Evolutionary conservation across 2,888 invertebrate species (phyloP), one percentile per base, ranked within the genome.

Genomic region (Trichogramma dendrolimi): DNA sequence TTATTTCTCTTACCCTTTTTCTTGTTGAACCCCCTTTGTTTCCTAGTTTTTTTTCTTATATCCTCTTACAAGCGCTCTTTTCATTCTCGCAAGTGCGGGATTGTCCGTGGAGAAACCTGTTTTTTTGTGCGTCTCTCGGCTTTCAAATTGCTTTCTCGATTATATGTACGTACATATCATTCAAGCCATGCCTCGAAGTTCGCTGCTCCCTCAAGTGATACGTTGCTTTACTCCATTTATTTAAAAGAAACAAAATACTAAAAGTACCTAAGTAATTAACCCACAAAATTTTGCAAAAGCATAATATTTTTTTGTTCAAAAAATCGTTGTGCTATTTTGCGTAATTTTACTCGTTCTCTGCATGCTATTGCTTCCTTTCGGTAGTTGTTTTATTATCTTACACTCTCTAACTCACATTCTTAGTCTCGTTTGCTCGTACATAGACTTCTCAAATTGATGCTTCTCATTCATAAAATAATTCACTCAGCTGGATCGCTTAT

Each of bases 341-440:
- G 77, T 77, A 77, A 76, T 74, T 77, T 74, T 77, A 76, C 76
- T 79, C 27, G 27, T 27, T 27, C 27, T 27, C 27, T 79, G 79
- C 79, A 79, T 79, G 79, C 72, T 69, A 39, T 76, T 69, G 79
- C 79, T 79, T 79, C 77, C 78, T 78, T 74, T 62, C 79, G 77
- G 78, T 79, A 79, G 79, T 78, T 67, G 64, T 55, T 61, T 61
- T 62, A 61, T 61, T 61, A 57, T 66, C 63, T 61, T 64, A 67
- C 66, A 67, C 66, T 71, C 69, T 67, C 72, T 73, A 73, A 74
- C 73, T 71, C 70, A 69, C 68, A 69, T 67, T 53, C 39, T 27
- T 70, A 63, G 67, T 68, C 63, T 68, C 63, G 67, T 66, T 68
- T 71, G 72, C 69, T 69, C 70, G 69, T 64, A 59, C 8, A 55